These are phyloP conservation scores for Rallus limicola DNA, from an alignment of 2,113 vertebrate genomes.

Conservation along the genomic window DNA sequence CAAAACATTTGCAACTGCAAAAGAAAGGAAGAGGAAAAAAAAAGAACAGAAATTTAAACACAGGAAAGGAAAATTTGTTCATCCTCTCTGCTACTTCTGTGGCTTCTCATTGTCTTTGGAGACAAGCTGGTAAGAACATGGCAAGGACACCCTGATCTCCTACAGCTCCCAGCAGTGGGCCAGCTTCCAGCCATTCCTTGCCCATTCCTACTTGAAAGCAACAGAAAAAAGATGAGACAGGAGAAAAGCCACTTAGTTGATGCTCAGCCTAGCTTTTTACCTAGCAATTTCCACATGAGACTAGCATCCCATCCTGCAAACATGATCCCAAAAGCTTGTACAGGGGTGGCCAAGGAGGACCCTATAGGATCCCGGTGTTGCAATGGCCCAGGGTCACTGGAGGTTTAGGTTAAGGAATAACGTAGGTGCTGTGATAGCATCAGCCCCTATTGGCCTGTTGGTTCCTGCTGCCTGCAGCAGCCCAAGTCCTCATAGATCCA, in stretches of 20 bases:
- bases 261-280: background rate
- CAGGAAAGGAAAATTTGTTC: background rate
- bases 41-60: background rate
- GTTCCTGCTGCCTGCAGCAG: background rate
- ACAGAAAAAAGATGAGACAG: background rate
- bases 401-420: background rate
- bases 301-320: background rate
- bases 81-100: background rate
- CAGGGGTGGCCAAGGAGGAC: too few species aligned
- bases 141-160: background rate
- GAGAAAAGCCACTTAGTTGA: background rate
- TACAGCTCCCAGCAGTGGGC: background rate
- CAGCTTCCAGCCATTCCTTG: background rate
- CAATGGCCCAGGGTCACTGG: background rate
- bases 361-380: background rate
- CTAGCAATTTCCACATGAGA: background rate
- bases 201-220: background rate
- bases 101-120: background rate
- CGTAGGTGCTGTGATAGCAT: background rate
- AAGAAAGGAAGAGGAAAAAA: background rate
- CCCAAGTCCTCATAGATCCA: background rate
- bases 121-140: background rate
- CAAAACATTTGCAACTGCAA: background rate
- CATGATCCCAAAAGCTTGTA: background rate
- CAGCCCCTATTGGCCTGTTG: rapidly evolving